Conservation (phyloP, 2,888 invertebrate genomes). For the Troides helena region DNA sequence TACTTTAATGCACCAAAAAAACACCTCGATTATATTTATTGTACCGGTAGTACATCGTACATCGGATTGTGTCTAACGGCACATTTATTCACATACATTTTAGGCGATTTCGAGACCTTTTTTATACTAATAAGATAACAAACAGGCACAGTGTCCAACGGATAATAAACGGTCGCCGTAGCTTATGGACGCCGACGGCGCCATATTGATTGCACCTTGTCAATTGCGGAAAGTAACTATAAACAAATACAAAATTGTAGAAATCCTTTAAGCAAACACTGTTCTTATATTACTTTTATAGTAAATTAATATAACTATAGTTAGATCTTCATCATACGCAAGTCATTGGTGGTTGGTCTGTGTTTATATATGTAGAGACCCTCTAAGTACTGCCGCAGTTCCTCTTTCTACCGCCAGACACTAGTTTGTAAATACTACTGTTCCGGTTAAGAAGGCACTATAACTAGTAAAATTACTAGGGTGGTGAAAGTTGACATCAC, state of each 20-base stretch:
- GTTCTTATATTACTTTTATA: too few species aligned
- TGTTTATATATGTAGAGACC: too few species aligned
- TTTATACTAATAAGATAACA: constrained; percentile 2
- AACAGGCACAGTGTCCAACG: not conserved
- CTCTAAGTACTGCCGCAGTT: too few species aligned
- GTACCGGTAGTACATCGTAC: constrained; percentile 23
- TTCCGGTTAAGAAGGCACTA: too few species aligned
- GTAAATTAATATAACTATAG: too few species aligned
- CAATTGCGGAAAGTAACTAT: not conserved
- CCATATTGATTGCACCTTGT: not conserved
- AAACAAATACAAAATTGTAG: not conserved
- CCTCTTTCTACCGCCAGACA: too few species aligned
- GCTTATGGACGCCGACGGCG: not conserved
- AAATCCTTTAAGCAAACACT: too few species aligned
- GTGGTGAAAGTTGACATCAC: too few species aligned
- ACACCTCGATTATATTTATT: constrained; percentile 26
- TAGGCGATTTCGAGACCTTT: not conserved
- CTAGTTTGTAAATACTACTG: too few species aligned
- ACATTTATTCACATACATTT: constrained; percentile 7
- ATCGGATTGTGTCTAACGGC: constrained; percentile 27
- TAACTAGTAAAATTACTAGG: too few species aligned
- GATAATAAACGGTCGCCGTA: not conserved
- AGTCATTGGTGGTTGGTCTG: too few species aligned
- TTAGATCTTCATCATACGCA: too few species aligned
- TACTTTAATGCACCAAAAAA: constrained; percentile 19